Evolutionary conservation across 2,888 invertebrate genomes (phyloP), one percentile per base, ranked within the genome.

Genomic region (Leucozona laternaria): DNA sequence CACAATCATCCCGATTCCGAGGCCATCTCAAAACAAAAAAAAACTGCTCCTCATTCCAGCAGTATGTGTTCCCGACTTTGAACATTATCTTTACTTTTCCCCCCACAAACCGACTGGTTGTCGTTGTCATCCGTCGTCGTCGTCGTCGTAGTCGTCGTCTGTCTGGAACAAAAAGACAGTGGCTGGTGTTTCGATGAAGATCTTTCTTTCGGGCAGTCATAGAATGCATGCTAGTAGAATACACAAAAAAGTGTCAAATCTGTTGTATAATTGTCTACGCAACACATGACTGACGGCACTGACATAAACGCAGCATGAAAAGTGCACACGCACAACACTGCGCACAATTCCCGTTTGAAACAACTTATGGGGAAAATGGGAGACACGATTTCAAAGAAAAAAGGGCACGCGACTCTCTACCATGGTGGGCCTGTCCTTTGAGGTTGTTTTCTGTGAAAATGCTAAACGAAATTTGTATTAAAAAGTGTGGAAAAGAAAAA

Each of bases 161-260:
- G 71, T 58, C 72, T 72, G 62, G 48, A 31, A 34, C 48, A 76
- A 20, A 70, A 45, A 60, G 34, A 48, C 50, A 66, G 48, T 55
- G 55, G 37, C 60, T 50, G 50, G 50, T n/a, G 37, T 22, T 68
- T 68, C 34, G 25, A 53, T 15, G 68, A 25, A 57, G 8, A 40
- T 40, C 62, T 50, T 70, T 37, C 45, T 72, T 72, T 34, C 79
- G 53, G 60, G 76, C 58, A 66, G 71, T 45, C 80, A 72, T 66
- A 85, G 71, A 72, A 31, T 76, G 64, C 62, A 58, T 11, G 25
- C 17, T 17, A n/a, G 62, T 11, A 70, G 79, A 58, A 75, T 62
- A 72, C 62, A 37, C n/a, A 66, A 50, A 62, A 77, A 68, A 85
- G 77, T 85, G 84, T 85, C 84, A 85, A 80, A 77, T 77, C 72